Evolutionary conservation across 2,113 vertebrate species (phyloP).

Genomic region (Panurus biarmicus): DNA sequence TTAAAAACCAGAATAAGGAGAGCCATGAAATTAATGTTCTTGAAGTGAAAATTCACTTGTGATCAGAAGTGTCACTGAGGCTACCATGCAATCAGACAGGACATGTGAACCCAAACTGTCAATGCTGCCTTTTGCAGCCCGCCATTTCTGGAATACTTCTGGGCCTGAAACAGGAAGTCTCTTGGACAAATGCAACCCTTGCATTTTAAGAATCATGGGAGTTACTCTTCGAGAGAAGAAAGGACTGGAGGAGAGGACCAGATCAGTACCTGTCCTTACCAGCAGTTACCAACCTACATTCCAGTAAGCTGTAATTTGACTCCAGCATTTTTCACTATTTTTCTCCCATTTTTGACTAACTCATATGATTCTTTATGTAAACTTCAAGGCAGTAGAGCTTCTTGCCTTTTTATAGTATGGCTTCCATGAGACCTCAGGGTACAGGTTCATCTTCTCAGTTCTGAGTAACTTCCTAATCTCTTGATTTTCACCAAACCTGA

Average conservation of each 20-base stretch:
- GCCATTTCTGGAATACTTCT: neutral
- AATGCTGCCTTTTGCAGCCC: neutral
- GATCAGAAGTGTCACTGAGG: neutral
- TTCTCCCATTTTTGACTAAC: neutral
- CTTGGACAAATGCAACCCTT: neutral
- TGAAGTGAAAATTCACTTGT: neutral
- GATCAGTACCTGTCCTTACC: neutral
- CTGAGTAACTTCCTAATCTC: neutral
- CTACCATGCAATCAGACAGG: neutral
- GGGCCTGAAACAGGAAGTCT: neutral
- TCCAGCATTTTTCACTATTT: neutral
- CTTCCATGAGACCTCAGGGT: neutral
- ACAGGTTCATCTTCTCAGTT: neutral
- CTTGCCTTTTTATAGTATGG: neutral
- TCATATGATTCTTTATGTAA: neutral
- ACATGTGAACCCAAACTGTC: neutral
- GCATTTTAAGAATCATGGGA: neutral
- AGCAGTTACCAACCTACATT: neutral
- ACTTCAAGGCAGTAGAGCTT: neutral
- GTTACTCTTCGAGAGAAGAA: neutral
- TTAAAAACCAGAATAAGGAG: neutral
- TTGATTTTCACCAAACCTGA: neutral
- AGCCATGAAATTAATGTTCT: neutral
- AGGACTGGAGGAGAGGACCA: neutral
- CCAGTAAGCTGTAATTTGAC: neutral